Evolutionary conservation across 2,797 vertebrate genomes (phyloP).

Genomic region (Petrocephalus sullivani): DNA sequence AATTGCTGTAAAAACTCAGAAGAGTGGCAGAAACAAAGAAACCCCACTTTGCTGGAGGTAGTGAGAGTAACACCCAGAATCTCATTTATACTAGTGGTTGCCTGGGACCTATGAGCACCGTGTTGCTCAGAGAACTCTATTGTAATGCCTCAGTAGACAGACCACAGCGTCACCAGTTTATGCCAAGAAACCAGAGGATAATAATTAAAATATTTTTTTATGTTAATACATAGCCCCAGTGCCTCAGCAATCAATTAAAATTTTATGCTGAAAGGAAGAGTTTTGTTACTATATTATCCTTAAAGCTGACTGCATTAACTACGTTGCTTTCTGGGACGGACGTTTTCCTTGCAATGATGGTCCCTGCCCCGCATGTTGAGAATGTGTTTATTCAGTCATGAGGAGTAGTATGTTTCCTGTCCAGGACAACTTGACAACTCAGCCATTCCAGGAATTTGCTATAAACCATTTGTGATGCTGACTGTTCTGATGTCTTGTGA

Average conservation of each 20-base stretch:
- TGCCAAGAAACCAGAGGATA: background rate
- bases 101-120: background rate
- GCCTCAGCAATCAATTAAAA: background rate
- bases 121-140: background rate
- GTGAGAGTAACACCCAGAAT: background rate
- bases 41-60: background rate
- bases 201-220: background rate
- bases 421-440: background rate
- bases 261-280: background rate
- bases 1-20: background rate
- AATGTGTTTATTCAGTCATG: conserved; percentile 7
- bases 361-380: background rate
- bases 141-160: background rate
- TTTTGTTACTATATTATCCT: background rate
- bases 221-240: background rate
- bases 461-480: conserved; percentile 9
- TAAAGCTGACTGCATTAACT: background rate
- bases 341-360: background rate
- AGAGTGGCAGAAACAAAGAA: background rate
- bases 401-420: background rate
- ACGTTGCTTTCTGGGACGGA: background rate
- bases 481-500: background rate
- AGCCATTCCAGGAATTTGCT: background rate
- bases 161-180: background rate
- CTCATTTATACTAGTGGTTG: background rate